These are phyloP conservation scores for Apis laboriosa DNA, from an alignment of 1,140 invertebrate species.

Conservation along the genomic window DNA sequence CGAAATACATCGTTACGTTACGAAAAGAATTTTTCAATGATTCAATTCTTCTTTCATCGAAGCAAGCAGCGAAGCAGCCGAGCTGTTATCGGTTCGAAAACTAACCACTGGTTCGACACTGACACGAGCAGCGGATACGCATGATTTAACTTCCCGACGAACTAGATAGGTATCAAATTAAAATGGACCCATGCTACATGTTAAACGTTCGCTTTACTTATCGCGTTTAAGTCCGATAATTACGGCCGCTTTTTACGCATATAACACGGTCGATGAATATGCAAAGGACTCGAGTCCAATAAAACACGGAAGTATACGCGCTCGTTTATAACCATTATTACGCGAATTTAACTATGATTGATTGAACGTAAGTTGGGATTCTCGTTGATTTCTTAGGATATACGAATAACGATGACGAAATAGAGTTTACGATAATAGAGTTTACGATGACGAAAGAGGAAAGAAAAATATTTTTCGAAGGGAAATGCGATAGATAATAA, in stretches of 20 bases:
- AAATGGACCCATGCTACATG: constrained; percentile 21
- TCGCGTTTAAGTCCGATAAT: constrained; percentile 36
- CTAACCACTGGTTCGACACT: constrained; percentile 14
- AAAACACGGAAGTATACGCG: constrained; percentile 18
- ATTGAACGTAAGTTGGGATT: no score
- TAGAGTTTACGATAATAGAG: fast-evolving
- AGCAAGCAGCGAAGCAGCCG: no score
- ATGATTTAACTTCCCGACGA: constrained; percentile 46
- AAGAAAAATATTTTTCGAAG: no score
- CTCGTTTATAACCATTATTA: constrained; percentile 9
- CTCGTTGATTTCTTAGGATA: no score
- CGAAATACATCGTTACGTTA: no score
- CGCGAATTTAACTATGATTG: not conserved
- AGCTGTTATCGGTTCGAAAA: constrained; percentile 9
- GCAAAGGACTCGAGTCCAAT: constrained; percentile 2
- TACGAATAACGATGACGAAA: not conserved
- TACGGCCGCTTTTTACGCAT: constrained; percentile 15
- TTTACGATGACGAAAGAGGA: no score
- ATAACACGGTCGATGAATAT: constrained; percentile 32
- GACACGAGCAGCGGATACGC: constrained; percentile 32
- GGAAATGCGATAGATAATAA: not conserved
- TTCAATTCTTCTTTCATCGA: not conserved
- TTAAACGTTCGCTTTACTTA: constrained; percentile 33
- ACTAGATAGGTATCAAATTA: constrained; percentile 39
- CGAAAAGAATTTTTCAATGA: not conserved